Base-by-base conservation (phyloP, 2,797 vertebrate species). In the Sebastolobus altivelis region DNA sequence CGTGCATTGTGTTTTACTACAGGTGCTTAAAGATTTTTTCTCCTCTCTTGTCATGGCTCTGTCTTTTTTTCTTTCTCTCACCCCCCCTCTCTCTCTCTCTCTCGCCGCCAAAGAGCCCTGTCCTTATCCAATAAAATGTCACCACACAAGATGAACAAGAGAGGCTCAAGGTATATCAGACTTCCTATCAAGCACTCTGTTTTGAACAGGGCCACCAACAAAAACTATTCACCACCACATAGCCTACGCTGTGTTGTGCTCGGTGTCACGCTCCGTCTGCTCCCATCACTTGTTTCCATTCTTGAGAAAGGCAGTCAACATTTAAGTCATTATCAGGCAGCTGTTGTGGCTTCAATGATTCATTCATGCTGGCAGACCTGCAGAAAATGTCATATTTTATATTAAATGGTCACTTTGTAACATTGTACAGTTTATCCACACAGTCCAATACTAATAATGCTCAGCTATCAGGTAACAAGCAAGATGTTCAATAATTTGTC, bases 1-100 rank as follows among this genome's bases (percentile, higher is more conserved):
- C 27, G 3, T 65, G 90, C 91, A 93, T 96, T 96, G 95, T 95
- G 92, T 94, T 94, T 91, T 89, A 80, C 92, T 95, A 89, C 94
- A 96, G 95, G 95, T 96, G 95, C 93, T 95, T 93, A 87, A 89
- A 94, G 85, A 77, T 83, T 86, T 87, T 68, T 88, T 73, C 56
- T 56, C 68, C 62, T 72, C 72, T 65, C 70, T 63, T 73, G 58
- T 82, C 63, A 58, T 79, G 68, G 62, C 70, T 68, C 37, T 76
- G 73, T 37, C 78, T 80, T 72, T 68, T 59, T 46, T 71, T 29
- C 29, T 27, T 66, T 46, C 70, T 6, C 31, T 16, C 37, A 25
- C 52, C 8, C 38, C 16, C 22, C 35, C 62, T 43, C 65, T 54
- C 31, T 69, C 68, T 82, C 77, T 63, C 67, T 82, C 77, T 79